These are phyloP conservation scores for Tetranychus urticae DNA, from an alignment of 1,140 invertebrate genomes.

Conservation along the genomic window DNA sequence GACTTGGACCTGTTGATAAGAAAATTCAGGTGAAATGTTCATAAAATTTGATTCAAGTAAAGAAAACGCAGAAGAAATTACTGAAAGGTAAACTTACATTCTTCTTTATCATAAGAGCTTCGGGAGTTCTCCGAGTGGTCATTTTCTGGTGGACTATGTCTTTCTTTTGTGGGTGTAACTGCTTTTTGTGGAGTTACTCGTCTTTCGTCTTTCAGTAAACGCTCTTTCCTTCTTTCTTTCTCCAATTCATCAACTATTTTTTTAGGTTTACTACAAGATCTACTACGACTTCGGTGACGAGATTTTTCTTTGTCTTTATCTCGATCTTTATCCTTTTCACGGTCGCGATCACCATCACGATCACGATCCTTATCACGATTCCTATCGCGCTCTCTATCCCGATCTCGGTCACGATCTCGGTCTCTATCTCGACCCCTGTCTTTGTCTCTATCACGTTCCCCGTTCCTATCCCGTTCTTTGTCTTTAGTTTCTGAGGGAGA, in stretches of 20 bases:
- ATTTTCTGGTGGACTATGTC: no score
- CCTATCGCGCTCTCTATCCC: background rate
- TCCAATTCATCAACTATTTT: background rate
- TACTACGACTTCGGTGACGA: background rate
- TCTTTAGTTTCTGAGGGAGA: background rate
- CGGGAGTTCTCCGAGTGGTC: background rate
- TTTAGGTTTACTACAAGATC: background rate
- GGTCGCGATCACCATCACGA: background rate
- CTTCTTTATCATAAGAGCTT: background rate
- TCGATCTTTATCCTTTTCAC: background rate
- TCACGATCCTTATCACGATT: background rate
- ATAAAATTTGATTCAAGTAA: background rate
- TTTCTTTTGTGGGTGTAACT: no score
- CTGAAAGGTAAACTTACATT: background rate
- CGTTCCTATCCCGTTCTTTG: background rate
- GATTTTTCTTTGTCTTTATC: background rate
- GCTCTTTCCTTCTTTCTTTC: background rate
- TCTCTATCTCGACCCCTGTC: background rate
- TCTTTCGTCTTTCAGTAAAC: background rate
- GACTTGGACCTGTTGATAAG: background rate
- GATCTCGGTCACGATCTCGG: background rate
- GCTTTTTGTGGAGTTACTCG: no score
- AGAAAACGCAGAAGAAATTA: background rate
- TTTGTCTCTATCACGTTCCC: background rate
- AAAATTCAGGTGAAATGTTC: background rate